Evolutionary conservation across 2,797 vertebrate species (phyloP).

Genomic region (Melanotaenia parkinsoni): DNA sequence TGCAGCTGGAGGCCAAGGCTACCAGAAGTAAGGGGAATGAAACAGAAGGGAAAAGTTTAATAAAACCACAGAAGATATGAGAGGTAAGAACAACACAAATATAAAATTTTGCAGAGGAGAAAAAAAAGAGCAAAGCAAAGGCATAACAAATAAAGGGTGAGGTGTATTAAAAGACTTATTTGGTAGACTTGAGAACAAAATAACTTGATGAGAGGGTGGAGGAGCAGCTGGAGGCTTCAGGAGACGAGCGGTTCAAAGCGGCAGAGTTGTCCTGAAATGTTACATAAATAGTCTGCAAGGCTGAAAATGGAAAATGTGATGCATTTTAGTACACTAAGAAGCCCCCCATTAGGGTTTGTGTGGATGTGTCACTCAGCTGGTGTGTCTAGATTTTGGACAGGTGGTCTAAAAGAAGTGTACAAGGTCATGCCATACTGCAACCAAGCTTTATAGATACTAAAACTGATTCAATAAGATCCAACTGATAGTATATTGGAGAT

Average conservation of each 20-base stretch:
- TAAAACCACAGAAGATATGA: conserved; percentile 9
- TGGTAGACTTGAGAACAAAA: neutral
- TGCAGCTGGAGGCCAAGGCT: conserved; percentile 77
- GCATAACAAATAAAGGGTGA: no score
- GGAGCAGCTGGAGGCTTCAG: conserved; percentile 28
- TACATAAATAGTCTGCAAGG: conserved; percentile 39
- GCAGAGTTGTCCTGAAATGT: conserved; percentile 43
- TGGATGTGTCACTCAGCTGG: conserved; percentile 47
- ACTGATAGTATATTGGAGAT: neutral
- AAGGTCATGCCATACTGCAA: neutral
- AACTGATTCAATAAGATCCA: neutral
- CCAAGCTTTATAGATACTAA: neutral
- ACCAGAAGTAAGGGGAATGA: conserved; percentile 46
- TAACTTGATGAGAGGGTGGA: conserved; percentile 22
- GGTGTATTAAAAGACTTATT: neutral
- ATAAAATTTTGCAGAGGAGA: neutral
- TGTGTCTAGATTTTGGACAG: conserved; percentile 40
- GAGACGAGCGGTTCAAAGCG: conserved; percentile 21
- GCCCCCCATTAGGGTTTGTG: conserved; percentile 55
- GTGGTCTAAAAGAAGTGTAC: neutral
- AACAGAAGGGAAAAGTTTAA: conserved; percentile 31
- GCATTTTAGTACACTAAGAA: conserved; percentile 55
- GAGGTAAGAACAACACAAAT: neutral
- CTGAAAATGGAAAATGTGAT: conserved; percentile 72
- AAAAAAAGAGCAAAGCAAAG: neutral